phyloP scores from a whole-genome alignment of 1,140 invertebrate species.

The Panagrolaimus sp. region DNA sequence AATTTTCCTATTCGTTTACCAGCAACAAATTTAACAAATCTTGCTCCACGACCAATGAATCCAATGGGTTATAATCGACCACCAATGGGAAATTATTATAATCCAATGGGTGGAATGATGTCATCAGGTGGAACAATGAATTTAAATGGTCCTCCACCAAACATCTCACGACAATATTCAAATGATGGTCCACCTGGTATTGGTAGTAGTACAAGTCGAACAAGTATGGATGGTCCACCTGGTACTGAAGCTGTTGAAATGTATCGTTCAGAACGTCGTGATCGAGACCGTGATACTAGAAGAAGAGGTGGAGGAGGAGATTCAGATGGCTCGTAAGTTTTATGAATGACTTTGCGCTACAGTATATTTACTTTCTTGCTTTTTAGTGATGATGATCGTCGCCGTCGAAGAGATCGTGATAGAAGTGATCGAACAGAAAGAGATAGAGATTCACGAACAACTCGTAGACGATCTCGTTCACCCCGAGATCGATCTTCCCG shows the following conservation, averaged over 20 bases:
- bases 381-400: constrained; percentile 4
- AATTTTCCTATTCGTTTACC: too few relatives aligned
- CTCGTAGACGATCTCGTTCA: not conserved
- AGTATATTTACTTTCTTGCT: too few relatives aligned
- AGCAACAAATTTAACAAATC: too few relatives aligned
- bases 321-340: constrained; percentile 12
- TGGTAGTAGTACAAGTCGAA: not conserved
- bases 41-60: too few relatives aligned
- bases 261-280: not conserved
- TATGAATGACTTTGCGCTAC: not conserved
- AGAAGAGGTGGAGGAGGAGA: not conserved
- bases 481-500: not conserved
- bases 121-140: not conserved
- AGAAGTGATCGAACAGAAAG: not conserved
- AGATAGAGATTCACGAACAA: not conserved
- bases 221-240: not conserved
- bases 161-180: not conserved
- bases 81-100: too few relatives aligned
- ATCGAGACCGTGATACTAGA: constrained; percentile 1
- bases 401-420: not conserved
- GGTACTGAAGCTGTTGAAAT: not conserved
- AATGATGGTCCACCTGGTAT: not conserved
- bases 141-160: not conserved
- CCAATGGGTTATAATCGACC: too few relatives aligned
- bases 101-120: not conserved